Evolutionary conservation across 2,797 vertebrate genomes (phyloP).

Genomic region (Anguilla obscura): DNA sequence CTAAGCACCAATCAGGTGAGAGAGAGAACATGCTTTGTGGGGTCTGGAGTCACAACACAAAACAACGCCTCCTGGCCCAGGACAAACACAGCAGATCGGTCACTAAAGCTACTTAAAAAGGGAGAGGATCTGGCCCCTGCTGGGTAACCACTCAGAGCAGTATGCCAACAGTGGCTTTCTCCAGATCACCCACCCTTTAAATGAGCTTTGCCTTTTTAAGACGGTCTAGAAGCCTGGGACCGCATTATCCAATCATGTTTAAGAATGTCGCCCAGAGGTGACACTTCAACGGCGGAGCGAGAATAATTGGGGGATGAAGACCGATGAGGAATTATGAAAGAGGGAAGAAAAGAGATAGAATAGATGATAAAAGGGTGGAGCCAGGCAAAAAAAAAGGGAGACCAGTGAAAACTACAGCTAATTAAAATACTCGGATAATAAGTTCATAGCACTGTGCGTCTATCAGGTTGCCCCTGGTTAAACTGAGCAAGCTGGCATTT

Average conservation of each 20-base stretch:
- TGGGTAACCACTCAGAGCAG: not conserved
- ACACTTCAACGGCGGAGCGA: not conserved
- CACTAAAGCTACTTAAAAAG: not conserved
- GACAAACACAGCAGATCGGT: not conserved
- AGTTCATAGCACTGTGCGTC: not conserved
- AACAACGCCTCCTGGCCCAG: not conserved
- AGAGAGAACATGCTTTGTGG: not conserved
- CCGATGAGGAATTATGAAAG: not conserved
- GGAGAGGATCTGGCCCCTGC: not conserved
- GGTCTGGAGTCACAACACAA: not conserved
- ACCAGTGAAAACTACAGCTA: not conserved
- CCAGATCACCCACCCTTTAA: not conserved
- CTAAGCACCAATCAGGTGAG: not conserved
- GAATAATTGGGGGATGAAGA: not conserved
- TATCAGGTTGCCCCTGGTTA: not conserved
- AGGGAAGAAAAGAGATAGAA: not conserved
- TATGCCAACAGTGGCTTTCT: not conserved
- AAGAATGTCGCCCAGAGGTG: not conserved
- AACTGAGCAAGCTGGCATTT: not conserved
- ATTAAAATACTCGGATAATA: not conserved
- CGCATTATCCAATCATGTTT: not conserved
- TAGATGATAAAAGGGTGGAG: not conserved
- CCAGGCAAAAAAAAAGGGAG: not conserved
- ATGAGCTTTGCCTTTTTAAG: not conserved
- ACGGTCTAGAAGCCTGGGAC: not conserved